Evolutionary conservation across 2,888 invertebrate genomes (phyloP).

Genomic region (Cancer borealis): DNA sequence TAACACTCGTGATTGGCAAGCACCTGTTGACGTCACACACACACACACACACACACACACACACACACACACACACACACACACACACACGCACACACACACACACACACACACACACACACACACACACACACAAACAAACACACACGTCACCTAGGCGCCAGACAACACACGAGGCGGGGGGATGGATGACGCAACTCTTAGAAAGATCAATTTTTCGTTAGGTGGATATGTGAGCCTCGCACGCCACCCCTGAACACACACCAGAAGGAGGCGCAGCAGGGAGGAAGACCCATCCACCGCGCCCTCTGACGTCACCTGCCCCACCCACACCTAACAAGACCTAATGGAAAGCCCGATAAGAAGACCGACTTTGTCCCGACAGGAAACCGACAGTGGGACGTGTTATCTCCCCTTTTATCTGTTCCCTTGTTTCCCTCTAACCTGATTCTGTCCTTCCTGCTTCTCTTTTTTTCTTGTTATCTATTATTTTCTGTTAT

Average conservation of each 20-base stretch:
- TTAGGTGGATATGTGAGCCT: neutral
- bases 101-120: conserved; percentile 53
- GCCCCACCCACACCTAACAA: neutral
- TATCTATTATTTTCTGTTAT: neutral
- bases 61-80: conserved; percentile 47
- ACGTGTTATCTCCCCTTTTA: neutral
- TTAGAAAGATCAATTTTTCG: neutral
- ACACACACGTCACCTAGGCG: conserved; percentile 18
- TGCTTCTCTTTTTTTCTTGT: neutral
- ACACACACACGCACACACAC: conserved; percentile 49
- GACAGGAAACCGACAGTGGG: neutral
- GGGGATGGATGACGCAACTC: conserved; percentile 12
- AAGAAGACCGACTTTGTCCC: neutral
- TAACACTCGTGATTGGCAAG: neutral
- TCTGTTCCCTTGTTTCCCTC: neutral
- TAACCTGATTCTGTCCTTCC: neutral
- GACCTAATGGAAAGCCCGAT: neutral
- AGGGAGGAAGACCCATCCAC: neutral
- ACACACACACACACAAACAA: conserved; percentile 47
- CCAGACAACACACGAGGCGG: neutral
- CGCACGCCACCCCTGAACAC: neutral
- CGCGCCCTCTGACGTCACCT: neutral
- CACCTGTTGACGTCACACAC: conserved; percentile 38
- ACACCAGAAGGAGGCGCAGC: neutral
- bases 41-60: conserved; percentile 53